These are phyloP conservation scores for Enteromius afrohamiltoni DNA, from an alignment of 2,797 vertebrate genomes.

Conservation along the genomic window DNA sequence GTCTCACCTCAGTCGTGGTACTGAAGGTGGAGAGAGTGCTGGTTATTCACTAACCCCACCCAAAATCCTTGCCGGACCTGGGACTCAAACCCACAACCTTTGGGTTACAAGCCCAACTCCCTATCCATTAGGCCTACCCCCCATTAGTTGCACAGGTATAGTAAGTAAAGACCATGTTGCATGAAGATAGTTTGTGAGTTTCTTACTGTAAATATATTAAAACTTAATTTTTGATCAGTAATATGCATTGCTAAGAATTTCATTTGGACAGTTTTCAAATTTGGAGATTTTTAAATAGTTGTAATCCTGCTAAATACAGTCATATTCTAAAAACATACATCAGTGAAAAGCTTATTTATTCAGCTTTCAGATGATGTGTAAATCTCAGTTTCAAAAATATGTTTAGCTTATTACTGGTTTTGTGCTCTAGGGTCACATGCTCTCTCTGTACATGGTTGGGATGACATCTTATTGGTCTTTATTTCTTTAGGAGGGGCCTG, in stretches of 20 bases:
- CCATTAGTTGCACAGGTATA: no score
- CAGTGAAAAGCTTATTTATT: neutral
- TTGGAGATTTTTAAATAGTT: neutral
- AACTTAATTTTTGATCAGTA: neutral
- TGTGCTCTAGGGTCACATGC: neutral
- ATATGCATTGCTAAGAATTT: neutral
- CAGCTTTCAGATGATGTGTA: neutral
- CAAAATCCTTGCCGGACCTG: no score
- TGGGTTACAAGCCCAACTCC: no score
- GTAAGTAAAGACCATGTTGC: neutral
- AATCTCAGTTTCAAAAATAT: neutral
- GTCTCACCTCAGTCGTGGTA: no score
- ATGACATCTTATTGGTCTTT: slow-evolving; percentile 28
- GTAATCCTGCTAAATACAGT: neutral
- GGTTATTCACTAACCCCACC: no score
- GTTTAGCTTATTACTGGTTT: neutral
- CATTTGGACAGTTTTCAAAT: neutral
- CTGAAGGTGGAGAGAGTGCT: no score
- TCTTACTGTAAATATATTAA: neutral
- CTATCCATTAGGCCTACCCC: no score
- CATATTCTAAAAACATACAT: neutral
- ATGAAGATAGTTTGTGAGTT: neutral
- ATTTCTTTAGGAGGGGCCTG: slow-evolving; percentile 88
- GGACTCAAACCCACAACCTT: no score
- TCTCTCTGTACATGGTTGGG: neutral